phyloP scores from a whole-genome alignment of 2,113 vertebrate species.

The Stegostoma tigrinum region DNA sequence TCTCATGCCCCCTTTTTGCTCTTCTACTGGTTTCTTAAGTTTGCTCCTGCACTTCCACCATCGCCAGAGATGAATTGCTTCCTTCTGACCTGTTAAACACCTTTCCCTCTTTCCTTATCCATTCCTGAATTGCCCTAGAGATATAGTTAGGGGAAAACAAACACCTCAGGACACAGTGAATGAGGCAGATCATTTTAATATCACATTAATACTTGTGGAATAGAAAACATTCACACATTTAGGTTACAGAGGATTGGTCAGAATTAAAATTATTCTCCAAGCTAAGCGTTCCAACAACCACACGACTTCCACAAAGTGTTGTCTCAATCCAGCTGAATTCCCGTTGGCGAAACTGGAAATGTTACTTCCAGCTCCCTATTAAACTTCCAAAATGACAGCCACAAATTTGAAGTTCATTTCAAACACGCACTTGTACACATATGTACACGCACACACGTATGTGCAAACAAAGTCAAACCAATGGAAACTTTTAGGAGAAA shows the following conservation, averaged over 20 bases:
- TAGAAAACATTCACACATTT: constrained; percentile 38
- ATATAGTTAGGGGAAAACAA: not conserved
- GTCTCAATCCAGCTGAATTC: not conserved
- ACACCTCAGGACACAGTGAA: not conserved
- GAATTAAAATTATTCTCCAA: constrained; percentile 17
- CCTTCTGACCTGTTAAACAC: too few species aligned
- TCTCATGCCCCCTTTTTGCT: too few species aligned
- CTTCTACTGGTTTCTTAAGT: too few species aligned
- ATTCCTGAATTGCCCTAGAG: too few species aligned
- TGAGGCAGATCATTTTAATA: constrained; percentile 21
- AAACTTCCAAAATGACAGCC: not conserved
- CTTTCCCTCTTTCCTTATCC: too few species aligned
- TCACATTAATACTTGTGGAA: constrained; percentile 40
- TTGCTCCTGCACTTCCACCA: too few species aligned
- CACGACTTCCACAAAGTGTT: not conserved
- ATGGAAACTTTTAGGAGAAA: not conserved
- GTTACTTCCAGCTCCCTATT: not conserved
- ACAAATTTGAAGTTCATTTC: not conserved
- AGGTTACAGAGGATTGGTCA: constrained; percentile 40
- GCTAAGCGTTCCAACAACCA: constrained; percentile 5
- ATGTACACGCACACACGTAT: not conserved
- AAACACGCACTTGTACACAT: not conserved
- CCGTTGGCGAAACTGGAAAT: too few species aligned
- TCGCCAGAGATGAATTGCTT: too few species aligned
- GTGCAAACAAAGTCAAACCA: not conserved